Evolutionary conservation across 2,797 vertebrate genomes (phyloP).

Genomic region (Emydoidea blandingii): DNA sequence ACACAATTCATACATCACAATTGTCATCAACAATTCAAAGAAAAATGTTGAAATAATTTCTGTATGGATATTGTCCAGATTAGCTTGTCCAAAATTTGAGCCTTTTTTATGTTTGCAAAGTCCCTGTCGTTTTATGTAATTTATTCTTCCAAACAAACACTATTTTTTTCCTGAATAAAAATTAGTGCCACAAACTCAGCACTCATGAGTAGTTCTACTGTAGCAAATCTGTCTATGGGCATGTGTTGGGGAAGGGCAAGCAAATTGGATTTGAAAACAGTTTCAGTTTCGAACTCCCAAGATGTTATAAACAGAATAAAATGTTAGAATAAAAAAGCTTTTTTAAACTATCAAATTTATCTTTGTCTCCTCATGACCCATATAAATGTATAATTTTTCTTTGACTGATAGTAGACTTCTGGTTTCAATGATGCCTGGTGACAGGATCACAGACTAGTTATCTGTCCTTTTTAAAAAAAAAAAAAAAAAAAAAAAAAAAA

Average conservation of each 20-base stretch:
- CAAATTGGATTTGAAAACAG: neutral
- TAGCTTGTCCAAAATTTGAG: neutral
- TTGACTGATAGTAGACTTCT: neutral
- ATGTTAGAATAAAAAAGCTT: neutral
- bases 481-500: too few relatives aligned
- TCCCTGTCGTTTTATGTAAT: neutral
- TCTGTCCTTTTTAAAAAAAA: too few relatives aligned
- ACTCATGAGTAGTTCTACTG: neutral
- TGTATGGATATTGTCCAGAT: neutral
- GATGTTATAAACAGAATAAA: neutral
- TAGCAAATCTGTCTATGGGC: neutral
- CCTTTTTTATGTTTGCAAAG: neutral
- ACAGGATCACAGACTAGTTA: neutral
- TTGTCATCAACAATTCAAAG: neutral
- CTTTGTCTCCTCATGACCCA: neutral
- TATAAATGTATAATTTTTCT: neutral
- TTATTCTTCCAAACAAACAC: neutral
- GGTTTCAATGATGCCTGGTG: neutral
- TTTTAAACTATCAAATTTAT: neutral
- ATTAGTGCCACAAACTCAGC: neutral
- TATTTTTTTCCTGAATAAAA: neutral
- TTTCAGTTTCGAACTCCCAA: neutral
- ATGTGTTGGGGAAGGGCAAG: neutral
- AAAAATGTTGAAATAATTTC: neutral
- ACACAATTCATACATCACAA: neutral